Evolutionary conservation across 2,888 invertebrate genomes (phyloP), one percentile per base, ranked within the genome.

Genomic region (Pinctada fucata): DNA sequence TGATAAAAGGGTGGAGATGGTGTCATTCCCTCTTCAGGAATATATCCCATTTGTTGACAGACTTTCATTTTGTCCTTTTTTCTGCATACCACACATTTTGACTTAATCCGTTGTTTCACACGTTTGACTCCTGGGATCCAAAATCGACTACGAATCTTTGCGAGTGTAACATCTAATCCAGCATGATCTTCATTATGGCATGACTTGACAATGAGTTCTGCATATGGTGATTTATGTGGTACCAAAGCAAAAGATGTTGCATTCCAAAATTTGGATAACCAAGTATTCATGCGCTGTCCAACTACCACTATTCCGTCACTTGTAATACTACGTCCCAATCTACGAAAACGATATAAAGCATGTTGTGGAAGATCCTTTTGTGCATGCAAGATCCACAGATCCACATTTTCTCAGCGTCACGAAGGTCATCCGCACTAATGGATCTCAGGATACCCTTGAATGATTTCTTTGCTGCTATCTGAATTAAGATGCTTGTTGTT

Each of bases 1-100:
- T 66, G 31, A 16, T 66, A 66, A 31, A 66, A 66, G 6, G 66
- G 66, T 16, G 66, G 66, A 16, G 66, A 66, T 66, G 66, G 66
- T 66, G n/a, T 16, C 66, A 66, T 66, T 66, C 16, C 16, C 66
- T 66, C 66, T 8, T 16, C 6, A 16, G 66, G 66, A 66, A 66
- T 13, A 58, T 58, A 10, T 58, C 13, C 58, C 58, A 58, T 58
- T 58, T 58, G 31, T 58, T 58, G 58, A 58, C 58, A 58, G 58
- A 58, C 58, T 58, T 58, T 58, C 13, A 58, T 58, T 58, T 58
- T 58, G 13, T 58, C 58, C 13, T 13, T 58, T 58, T 58, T 58
- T 58, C 58, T 58, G 13, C 58, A 10, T 10, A 58, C 13, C 8
- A 58, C 13, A 13, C 58, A 58, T 58, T 58, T 58, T 58, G 58